Evolutionary conservation across 2,797 vertebrate genomes (phyloP).

Genomic region (Fratercula arctica): DNA sequence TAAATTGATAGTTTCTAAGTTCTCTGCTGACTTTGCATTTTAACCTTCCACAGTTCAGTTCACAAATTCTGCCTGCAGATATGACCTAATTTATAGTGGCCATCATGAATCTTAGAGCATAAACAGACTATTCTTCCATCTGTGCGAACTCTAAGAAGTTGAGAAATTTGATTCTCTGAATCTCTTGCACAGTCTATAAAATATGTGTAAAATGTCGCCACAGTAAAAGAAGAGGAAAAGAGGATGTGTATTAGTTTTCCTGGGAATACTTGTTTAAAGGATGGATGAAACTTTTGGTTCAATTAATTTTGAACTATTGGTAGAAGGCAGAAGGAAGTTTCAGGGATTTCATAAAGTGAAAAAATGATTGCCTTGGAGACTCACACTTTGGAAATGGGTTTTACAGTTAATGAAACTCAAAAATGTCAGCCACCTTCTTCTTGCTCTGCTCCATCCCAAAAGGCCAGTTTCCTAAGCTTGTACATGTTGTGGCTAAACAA

Average conservation of each 20-base stretch:
- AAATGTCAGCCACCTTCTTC: neutral
- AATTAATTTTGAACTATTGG: neutral
- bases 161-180: neutral
- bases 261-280: neutral
- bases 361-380: neutral
- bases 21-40: neutral
- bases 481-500: neutral
- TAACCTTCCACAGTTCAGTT: neutral
- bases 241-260: neutral
- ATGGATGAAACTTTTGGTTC: neutral
- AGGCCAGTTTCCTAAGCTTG: neutral
- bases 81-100: neutral
- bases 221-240: neutral
- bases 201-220: neutral
- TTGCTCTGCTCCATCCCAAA: neutral
- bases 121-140: neutral
- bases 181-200: neutral
- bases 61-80: neutral
- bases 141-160: neutral
- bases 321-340: neutral
- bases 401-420: neutral
- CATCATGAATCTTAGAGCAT: neutral
- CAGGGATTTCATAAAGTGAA: neutral
- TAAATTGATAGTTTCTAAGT: neutral
- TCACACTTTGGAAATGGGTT: neutral